Evolutionary conservation across 2,888 invertebrate species (phyloP), one percentile per base, ranked within the genome.

Genomic region (Ernsta delagoae): DNA sequence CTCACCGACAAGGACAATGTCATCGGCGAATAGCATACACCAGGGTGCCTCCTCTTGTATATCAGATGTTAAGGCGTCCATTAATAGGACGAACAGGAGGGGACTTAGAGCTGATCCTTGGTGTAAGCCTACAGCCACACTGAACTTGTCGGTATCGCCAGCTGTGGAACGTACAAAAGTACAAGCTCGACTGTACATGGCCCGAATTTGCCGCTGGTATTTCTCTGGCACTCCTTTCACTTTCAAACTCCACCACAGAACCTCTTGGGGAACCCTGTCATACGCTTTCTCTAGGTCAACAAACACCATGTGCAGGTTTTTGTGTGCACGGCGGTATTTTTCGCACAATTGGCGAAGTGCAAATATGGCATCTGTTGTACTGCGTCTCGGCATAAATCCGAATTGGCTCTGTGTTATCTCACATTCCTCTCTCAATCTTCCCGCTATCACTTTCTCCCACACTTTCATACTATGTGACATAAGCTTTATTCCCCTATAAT

Each of bases 41-140:
- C 45, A 45, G 45, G 45, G 45, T 45, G 45, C 45, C 45, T 45
- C 45, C n/a, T 45, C 45, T n/a, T 45, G 45, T 45, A 45, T 45
- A 5, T 45, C 45, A 11, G 45, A 45, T 5, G 45, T 45, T n/a
- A 45, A n/a, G n/a, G 45, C 45, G n/a, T 45, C 45, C 45, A 45
- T 45, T 4, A 45, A 4, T 5, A 45, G 5, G 5, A 45, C n/a
- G n/a, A 45, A 45, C 5, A 45, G n/a, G n/a, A n/a, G n/a, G 4
- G 45, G 45, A n/a, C 45, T 45, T n/a, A 45, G n/a, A 45, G 45
- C 45, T n/a, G 45, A 45, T 5, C 45, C 45, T n/a, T 45, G 45
- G n/a, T 45, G 45, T n/a, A 45, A 45, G n/a, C 45, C 45, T n/a
- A 45, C 45, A 3, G 5, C 45, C 11, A 45, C 45, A n/a, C n/a